These are phyloP conservation scores for Cavia aperea DNA, from an alignment of 2,113 vertebrate genomes.

Conservation along the genomic window DNA sequence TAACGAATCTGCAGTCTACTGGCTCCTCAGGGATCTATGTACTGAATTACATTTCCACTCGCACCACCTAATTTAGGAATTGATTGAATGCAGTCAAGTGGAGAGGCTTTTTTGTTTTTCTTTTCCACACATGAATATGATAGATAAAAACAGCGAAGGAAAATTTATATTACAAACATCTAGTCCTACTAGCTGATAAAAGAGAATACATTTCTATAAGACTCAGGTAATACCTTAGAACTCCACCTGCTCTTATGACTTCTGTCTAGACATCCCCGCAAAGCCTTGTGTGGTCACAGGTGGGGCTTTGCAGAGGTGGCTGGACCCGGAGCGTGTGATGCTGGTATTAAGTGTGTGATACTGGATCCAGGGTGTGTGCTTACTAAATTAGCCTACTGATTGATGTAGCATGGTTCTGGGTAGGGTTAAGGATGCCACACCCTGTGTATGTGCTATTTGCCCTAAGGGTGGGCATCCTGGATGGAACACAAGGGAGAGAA, in stretches of 20 bases:
- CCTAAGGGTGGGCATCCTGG: neutral
- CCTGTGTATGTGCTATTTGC: no score
- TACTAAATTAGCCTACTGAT: neutral
- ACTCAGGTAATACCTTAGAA: neutral
- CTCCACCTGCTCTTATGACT: neutral
- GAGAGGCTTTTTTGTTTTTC: neutral
- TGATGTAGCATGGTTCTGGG: neutral
- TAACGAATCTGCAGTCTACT: neutral
- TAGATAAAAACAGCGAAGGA: neutral
- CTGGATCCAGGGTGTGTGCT: neutral
- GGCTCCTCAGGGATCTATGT: neutral
- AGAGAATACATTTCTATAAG: neutral
- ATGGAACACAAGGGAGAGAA: neutral
- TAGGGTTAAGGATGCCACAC: neutral
- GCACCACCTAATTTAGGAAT: constrained; percentile 49
- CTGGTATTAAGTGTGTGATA: neutral
- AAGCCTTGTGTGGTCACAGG: neutral
- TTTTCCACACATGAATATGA: neutral
- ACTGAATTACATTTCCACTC: constrained; percentile 41
- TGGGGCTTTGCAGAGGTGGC: neutral
- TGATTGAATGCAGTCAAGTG: constrained; percentile 64
- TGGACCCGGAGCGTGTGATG: neutral
- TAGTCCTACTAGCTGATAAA: neutral
- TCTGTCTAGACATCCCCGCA: neutral
- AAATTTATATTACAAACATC: neutral